These are phyloP conservation scores for Grammomys dolichurus DNA, from an alignment of 2,113 vertebrate genomes.

Conservation along the genomic window DNA sequence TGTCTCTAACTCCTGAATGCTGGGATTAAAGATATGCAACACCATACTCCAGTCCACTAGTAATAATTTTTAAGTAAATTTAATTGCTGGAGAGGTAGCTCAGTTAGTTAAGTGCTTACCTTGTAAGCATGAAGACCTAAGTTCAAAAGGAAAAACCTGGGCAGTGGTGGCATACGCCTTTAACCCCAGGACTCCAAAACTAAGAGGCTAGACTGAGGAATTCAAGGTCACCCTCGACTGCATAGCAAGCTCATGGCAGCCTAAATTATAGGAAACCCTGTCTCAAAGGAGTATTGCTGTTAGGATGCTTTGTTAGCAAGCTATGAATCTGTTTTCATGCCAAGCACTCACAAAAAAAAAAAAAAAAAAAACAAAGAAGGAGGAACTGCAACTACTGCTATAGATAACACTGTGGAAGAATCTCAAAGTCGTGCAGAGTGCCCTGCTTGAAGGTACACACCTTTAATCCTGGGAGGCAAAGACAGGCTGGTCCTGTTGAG, in stretches of 20 bases:
- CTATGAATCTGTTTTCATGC: not conserved
- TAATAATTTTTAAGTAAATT: not conserved
- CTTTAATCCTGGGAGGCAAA: not conserved
- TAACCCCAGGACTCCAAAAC: not conserved
- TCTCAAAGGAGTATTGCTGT: not conserved
- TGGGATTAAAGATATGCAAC: not conserved
- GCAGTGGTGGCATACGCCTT: not conserved
- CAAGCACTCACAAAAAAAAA: not conserved
- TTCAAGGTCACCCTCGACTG: not conserved
- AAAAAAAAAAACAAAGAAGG: not conserved
- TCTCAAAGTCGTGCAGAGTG: not conserved
- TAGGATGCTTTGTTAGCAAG: not conserved
- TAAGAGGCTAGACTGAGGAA: not conserved
- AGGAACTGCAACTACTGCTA: not conserved
- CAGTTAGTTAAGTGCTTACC: not conserved
- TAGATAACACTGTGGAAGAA: not conserved
- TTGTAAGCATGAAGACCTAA: not conserved
- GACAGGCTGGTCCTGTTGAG: not conserved
- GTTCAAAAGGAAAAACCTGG: not conserved
- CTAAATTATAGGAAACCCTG: not conserved
- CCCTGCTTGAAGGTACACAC: not conserved
- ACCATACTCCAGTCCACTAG: not conserved
- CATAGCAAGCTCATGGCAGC: not conserved
- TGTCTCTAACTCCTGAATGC: not conserved
- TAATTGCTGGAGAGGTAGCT: not conserved